Base-by-base conservation (phyloP, 1,140 invertebrate species). In the Drosophila baimaii region DNA sequence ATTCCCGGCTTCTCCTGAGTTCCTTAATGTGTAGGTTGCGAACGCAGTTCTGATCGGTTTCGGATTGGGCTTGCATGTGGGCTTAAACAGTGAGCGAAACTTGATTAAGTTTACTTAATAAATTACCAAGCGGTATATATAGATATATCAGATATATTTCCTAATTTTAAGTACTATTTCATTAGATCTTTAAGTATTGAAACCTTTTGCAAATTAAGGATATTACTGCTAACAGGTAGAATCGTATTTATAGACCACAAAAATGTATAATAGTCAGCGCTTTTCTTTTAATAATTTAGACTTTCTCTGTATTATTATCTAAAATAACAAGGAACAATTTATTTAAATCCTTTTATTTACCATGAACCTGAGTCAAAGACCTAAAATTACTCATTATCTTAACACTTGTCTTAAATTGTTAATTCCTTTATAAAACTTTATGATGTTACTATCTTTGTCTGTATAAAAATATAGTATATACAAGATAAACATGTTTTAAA, bases 21-120 rank as follows among this genome's bases (percentile, higher is more conserved):
- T 31, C 17, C 43, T 39, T 2, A 5, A 2, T 17, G 65, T 71
- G 68, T 71, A 35, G 68, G 68, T 25, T 70, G 64, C 41, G n/a
- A 69, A n/a, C 29, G 41, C 65, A 57, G 25, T 71, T 71, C 44
- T 54, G 7, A 68, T 23, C 31, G 23, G n/a, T 68, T 66, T 66
- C 15, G 55, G 15, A 61, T 41, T 0, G 31, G 15, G 35, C 19
- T 15, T 23, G 5, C 12, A 31, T 63, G 80, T 83, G 59, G 80
- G 70, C 29, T 61, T 31, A 25, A 5, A 29, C 31, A 62, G 41
- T 49, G 29, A 44, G n/a, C 15, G 47, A 47, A 59, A 51, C 25
- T 27, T 27, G 9, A 2, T 9, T 2, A 17, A 3, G 5, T 9
- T 49, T 17, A 3, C 0, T 2, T 12, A n/a, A 12, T 27, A 12